phyloP scores from a whole-genome alignment of 2,113 vertebrate species.

The Phalacrocorax carbo region DNA sequence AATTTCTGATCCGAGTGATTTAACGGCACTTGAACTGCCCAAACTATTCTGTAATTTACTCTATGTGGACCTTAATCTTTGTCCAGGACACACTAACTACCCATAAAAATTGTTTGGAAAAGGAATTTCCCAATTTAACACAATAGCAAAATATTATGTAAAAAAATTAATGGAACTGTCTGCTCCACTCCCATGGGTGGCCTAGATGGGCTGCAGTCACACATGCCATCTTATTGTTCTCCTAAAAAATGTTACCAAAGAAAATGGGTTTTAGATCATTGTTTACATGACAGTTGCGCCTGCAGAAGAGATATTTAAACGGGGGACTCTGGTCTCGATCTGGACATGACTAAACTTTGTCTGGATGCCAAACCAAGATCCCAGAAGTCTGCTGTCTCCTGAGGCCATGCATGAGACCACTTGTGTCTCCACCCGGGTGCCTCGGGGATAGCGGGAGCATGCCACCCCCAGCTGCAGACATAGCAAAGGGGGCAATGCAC shows the following conservation, averaged over 20 bases:
- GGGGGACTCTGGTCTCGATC: not conserved
- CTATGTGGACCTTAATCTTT: not conserved
- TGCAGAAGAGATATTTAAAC: not conserved
- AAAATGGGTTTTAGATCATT: not conserved
- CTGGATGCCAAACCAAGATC: not conserved
- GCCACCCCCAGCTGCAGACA: not conserved
- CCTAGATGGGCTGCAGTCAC: not conserved
- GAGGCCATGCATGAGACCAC: rapidly evolving
- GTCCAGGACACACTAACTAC: not conserved
- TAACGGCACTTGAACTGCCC: not conserved
- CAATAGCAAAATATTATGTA: not conserved
- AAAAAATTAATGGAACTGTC: not conserved
- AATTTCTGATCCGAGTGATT: not conserved
- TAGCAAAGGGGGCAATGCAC: rapidly evolving
- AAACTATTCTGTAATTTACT: not conserved
- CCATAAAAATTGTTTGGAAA: not conserved
- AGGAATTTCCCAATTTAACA: not conserved
- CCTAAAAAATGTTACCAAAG: constrained; percentile 1
- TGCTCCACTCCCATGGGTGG: not conserved
- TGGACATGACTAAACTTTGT: not conserved
- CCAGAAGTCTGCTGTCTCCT: not conserved
- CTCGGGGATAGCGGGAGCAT: rapidly evolving
- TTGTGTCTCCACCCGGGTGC: not conserved
- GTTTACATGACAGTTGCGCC: not conserved
- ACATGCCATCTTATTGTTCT: constrained; percentile 28